These are phyloP conservation scores for Sisyra terminalis DNA, from an alignment of 2,888 invertebrate species.

Conservation along the genomic window DNA sequence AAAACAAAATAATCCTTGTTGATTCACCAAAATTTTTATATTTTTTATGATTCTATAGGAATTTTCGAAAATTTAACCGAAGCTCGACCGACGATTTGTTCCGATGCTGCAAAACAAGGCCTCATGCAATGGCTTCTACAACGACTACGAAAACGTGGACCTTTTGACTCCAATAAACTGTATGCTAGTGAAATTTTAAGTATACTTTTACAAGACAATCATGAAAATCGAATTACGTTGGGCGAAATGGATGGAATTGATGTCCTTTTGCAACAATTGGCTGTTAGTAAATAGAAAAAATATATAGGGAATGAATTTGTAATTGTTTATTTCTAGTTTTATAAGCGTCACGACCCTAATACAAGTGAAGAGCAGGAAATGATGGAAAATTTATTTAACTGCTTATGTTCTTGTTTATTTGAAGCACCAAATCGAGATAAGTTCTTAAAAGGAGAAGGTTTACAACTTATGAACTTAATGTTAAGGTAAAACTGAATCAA, in stretches of 20 bases:
- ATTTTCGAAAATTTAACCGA: slow-evolving; percentile 94
- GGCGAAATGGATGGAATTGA: slow-evolving; percentile 96
- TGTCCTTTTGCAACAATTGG: slow-evolving; percentile 84
- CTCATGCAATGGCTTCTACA: slow-evolving; percentile 84
- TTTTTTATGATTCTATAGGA: slow-evolving; percentile 32
- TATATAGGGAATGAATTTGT: background rate
- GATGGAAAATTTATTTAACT: slow-evolving; percentile 98
- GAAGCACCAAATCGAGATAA: slow-evolving; percentile 72
- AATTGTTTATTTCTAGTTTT: slow-evolving; percentile 38
- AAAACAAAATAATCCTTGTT: slow-evolving; percentile 16
- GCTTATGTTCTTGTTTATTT: slow-evolving; percentile 87
- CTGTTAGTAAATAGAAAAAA: slow-evolving; percentile 34
- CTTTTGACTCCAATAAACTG: slow-evolving; percentile 88
- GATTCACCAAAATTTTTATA: slow-evolving; percentile 2
- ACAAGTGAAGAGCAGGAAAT: slow-evolving; percentile 90
- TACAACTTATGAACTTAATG: slow-evolving; percentile 99
- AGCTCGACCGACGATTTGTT: slow-evolving; percentile 66
- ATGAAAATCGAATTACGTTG: slow-evolving; percentile 59
- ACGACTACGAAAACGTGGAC: slow-evolving; percentile 69
- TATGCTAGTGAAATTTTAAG: slow-evolving; percentile 94
- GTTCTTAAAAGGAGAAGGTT: slow-evolving; percentile 90
- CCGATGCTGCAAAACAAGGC: slow-evolving; percentile 80
- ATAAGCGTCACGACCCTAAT: slow-evolving; percentile 85
- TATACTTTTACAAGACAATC: slow-evolving; percentile 82
- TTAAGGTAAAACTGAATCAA: slow-evolving; percentile 25